These are phyloP conservation scores for Drosophila hamatofila DNA, from an alignment of 2,888 invertebrate species.

Conservation along the genomic window DNA sequence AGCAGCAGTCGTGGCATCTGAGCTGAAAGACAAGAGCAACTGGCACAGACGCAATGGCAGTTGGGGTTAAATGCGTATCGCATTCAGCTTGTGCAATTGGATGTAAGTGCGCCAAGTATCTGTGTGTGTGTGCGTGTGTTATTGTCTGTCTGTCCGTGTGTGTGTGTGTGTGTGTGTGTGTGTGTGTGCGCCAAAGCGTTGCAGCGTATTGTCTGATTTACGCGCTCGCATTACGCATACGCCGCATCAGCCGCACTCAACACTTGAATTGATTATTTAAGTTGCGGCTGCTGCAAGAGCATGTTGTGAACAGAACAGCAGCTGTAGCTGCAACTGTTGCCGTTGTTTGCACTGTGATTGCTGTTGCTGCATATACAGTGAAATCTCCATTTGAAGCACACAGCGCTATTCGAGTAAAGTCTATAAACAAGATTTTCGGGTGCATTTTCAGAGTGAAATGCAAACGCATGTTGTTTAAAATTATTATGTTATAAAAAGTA, in stretches of 20 bases:
- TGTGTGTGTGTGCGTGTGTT: no score
- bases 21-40: conserved; percentile 16
- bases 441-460: background rate
- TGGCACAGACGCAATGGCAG: conserved; percentile 16
- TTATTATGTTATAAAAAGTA: no score
- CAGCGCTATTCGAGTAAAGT: background rate
- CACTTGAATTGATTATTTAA: conserved; percentile 76
- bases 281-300: conserved; percentile 42
- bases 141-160: background rate
- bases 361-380: background rate
- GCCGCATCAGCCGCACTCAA: conserved; percentile 33
- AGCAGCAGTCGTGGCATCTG: background rate
- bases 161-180: background rate
- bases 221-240: conserved; percentile 61
- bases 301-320: background rate
- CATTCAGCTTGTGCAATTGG: conserved; percentile 60
- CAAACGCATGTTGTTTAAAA: no score
- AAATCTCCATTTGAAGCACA: background rate
- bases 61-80: conserved; percentile 20
- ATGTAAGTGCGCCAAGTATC: conserved; percentile 32
- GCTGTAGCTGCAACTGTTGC: conserved; percentile 6
- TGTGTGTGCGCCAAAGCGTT: conserved; percentile 7
- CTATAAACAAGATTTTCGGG: background rate
- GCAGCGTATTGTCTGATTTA: conserved; percentile 39
- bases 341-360: conserved; percentile 5